Percentiles rank a stretch among this genome's conserved stretches.
phyloP scores from a whole-genome alignment of 2,113 vertebrate genomes.

The Dipodomys merriami region DNA sequence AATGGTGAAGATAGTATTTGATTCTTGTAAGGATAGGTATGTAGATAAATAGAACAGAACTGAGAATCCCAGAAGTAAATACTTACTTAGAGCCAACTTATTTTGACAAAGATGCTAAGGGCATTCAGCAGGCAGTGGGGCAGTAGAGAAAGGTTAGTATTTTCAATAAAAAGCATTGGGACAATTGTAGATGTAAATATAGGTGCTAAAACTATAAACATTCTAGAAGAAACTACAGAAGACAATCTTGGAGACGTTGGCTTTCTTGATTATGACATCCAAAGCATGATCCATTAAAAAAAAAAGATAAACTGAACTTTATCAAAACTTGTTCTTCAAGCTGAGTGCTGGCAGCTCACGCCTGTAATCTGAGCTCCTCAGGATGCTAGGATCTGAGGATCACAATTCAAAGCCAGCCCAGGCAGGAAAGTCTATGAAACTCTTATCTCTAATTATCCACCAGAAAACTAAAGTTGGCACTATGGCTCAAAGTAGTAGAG shows the following conservation, averaged over 20 bases:
- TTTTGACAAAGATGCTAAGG: background rate
- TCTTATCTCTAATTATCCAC: too few relatives aligned
- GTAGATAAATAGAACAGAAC: background rate
- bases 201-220: background rate
- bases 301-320: background rate
- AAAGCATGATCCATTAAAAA: slow-evolving; percentile 3
- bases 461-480: too few relatives aligned
- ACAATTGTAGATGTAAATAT: background rate
- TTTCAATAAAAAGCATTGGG: background rate
- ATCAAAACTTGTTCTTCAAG: background rate
- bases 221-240: background rate
- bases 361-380: too few relatives aligned
- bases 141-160: background rate
- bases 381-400: too few relatives aligned
- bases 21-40: background rate
- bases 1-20: background rate
- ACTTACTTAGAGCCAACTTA: background rate
- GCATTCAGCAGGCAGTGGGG: background rate
- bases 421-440: too few relatives aligned
- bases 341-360: too few relatives aligned
- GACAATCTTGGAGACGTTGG: background rate
- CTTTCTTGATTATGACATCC: background rate
- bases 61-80: slow-evolving; percentile 9
- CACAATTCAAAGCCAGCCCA: too few relatives aligned
- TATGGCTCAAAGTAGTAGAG: too few relatives aligned